A percentile compares a stretch with the other conserved stretches of the same genome.
phyloP scores from a whole-genome alignment of 2,888 invertebrate genomes.

The Metellina segmentata region DNA sequence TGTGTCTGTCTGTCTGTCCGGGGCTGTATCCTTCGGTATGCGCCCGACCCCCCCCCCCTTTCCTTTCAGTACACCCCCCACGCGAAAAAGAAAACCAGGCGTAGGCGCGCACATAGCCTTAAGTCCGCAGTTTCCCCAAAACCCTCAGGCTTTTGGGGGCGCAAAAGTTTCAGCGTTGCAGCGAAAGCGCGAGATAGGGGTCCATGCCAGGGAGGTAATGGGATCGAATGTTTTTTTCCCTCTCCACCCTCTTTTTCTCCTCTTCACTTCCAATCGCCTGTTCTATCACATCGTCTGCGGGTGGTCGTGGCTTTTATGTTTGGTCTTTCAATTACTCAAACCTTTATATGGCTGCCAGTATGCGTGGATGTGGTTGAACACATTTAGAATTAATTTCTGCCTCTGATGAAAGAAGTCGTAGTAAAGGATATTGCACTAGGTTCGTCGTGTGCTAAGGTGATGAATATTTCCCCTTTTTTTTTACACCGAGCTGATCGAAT shows the following conservation, averaged over 20 bases:
- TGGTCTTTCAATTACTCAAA: slow-evolving; percentile 13
- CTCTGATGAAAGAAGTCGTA: no score
- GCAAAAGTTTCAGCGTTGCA: not conserved
- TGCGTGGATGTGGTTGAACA: no score
- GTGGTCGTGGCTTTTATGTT: slow-evolving; percentile 2
- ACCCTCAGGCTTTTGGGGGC: slow-evolving; percentile 36
- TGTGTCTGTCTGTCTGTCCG: not conserved
- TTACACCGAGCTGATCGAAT: not conserved
- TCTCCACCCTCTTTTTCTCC: not conserved
- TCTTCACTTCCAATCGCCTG: slow-evolving; percentile 23
- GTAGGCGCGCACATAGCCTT: slow-evolving; percentile 32
- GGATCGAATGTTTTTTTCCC: not conserved
- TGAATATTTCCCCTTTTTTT: not conserved
- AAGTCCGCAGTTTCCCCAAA: not conserved
- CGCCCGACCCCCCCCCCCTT: not conserved
- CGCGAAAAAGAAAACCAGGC: slow-evolving; percentile 56
- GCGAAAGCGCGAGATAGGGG: slow-evolving; percentile 28
- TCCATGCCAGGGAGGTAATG: not conserved
- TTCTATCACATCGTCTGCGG: not conserved
- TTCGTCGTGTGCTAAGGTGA: not conserved
- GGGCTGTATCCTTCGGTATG: not conserved
- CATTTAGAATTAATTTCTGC: no score
- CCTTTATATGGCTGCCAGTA: not conserved
- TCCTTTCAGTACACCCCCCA: slow-evolving; percentile 21
- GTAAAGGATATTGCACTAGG: not conserved